phyloP scores from a whole-genome alignment of 2,113 vertebrate species.

The Amblyopsis rosae region DNA sequence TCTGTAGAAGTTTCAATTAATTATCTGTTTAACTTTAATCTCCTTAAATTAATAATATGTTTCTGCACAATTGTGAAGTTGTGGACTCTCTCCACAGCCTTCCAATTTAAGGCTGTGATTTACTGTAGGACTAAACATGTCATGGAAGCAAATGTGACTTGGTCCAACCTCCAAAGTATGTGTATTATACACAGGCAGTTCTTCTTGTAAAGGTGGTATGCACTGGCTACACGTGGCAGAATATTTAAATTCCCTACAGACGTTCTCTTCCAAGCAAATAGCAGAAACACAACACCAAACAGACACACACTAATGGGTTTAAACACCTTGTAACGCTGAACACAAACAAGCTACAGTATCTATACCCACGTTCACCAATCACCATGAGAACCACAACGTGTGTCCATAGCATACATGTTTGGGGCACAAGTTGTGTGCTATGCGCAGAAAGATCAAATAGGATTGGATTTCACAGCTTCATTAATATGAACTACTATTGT shows the following conservation, averaged over 20 bases:
- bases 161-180: too few species aligned
- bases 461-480: too few species aligned
- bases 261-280: conserved; percentile 36
- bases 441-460: not conserved
- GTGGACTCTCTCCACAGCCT: too few species aligned
- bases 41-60: too few species aligned
- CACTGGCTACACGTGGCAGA: conserved; percentile 6
- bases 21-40: too few species aligned
- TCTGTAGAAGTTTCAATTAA: too few species aligned
- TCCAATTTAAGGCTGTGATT: too few species aligned
- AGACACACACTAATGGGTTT: not conserved
- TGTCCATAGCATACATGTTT: not conserved
- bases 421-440: not conserved
- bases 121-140: too few species aligned
- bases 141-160: too few species aligned
- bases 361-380: too few species aligned
- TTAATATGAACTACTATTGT: not conserved
- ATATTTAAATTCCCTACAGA: conserved; percentile 32
- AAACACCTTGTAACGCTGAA: conserved; percentile 9
- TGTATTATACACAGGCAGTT: not conserved
- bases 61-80: too few species aligned
- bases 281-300: conserved; percentile 13
- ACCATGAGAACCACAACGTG: too few species aligned
- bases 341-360: not conserved
- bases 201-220: not conserved